Evolutionary conservation across 2,888 invertebrate genomes (phyloP).

Genomic region (Lepetodrilus schrolli): DNA sequence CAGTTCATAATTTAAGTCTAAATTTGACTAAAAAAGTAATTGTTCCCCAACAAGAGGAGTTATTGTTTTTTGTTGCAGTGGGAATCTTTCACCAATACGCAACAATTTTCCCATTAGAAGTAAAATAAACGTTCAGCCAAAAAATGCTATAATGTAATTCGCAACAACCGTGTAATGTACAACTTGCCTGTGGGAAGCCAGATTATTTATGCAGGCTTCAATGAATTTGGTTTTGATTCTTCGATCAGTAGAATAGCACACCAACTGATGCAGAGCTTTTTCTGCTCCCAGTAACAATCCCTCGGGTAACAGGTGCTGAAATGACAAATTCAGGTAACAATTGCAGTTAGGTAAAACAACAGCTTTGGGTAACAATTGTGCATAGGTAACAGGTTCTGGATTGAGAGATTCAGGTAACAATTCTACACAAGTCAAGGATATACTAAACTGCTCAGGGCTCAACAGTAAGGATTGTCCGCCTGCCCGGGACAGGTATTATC

Average conservation of each 20-base stretch:
- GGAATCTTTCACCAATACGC: neutral
- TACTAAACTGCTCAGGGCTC: too few species aligned
- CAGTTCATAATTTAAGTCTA: too few species aligned
- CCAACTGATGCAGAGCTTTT: slow-evolving; percentile 89
- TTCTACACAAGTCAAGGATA: too few species aligned
- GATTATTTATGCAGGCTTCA: slow-evolving; percentile 92
- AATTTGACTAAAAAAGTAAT: too few species aligned
- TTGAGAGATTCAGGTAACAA: too few species aligned
- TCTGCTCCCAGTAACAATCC: slow-evolving; percentile 94
- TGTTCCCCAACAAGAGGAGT: neutral
- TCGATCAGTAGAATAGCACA: slow-evolving; percentile 89
- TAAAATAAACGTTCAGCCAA: too few species aligned
- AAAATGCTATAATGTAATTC: too few species aligned
- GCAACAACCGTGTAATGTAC: too few species aligned
- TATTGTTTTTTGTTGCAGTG: neutral
- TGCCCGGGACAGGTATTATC: too few species aligned
- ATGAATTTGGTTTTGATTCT: slow-evolving; percentile 94
- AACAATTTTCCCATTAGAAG: neutral
- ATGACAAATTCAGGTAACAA: too few species aligned
- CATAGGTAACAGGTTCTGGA: too few species aligned
- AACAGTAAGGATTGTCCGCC: too few species aligned
- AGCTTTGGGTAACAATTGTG: neutral
- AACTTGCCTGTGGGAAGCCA: slow-evolving; percentile 85
- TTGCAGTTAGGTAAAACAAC: neutral
- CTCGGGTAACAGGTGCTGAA: slow-evolving; percentile 88